These are phyloP conservation scores for Eledone cirrhosa DNA, from an alignment of 2,888 invertebrate genomes.

Conservation along the genomic window DNA sequence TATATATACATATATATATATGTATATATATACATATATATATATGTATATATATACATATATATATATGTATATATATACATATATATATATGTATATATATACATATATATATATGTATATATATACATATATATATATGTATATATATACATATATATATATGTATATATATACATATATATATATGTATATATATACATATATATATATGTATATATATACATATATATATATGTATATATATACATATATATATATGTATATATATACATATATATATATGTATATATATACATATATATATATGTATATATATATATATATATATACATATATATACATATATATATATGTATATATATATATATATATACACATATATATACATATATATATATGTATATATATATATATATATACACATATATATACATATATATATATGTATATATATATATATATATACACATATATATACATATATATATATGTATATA, in stretches of 20 bases:
- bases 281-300: not conserved
- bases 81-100: not conserved
- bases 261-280: not conserved
- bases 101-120: not conserved
- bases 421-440: not conserved
- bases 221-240: not conserved
- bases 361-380: not conserved
- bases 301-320: constrained; percentile 6
- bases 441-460: not conserved
- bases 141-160: not conserved
- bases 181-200: not conserved
- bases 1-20: not conserved
- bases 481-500: not conserved
- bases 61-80: constrained; percentile 6
- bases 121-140: not conserved
- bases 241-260: not conserved
- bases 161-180: not conserved
- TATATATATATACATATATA: not conserved
- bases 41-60: not conserved
- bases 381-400: not conserved
- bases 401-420: not conserved
- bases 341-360: not conserved
- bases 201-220: not conserved
- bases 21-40: not conserved
- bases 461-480: not conserved